These are phyloP conservation scores for Agriotes lineatus DNA, from an alignment of 2,888 invertebrate species.

Conservation along the genomic window DNA sequence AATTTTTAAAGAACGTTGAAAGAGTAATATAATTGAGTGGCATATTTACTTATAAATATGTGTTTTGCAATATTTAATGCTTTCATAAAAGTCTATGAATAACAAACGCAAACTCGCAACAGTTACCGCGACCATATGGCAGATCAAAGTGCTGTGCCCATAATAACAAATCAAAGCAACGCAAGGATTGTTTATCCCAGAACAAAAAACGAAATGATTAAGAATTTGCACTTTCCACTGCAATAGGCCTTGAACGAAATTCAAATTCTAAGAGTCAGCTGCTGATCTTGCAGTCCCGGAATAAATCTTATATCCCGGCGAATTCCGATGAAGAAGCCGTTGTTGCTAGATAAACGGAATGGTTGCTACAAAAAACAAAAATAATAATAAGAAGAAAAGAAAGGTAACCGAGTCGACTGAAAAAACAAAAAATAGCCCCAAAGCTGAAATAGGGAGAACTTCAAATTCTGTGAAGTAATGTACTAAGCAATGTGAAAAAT, in stretches of 20 bases:
- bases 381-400: background rate
- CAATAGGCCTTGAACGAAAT: slow-evolving; percentile 6
- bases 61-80: too few species aligned
- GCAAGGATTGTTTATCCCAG: too few species aligned
- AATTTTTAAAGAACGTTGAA: too few species aligned
- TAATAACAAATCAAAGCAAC: too few species aligned
- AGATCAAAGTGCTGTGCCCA: too few species aligned
- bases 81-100: too few species aligned
- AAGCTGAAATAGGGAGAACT: background rate
- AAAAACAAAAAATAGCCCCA: background rate
- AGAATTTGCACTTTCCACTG: background rate
- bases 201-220: background rate
- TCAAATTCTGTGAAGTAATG: background rate
- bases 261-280: background rate
- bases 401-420: background rate
- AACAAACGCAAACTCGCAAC: too few species aligned
- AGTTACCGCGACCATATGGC: too few species aligned
- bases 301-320: background rate
- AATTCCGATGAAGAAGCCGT: background rate
- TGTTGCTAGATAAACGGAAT: background rate
- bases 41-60: too few species aligned
- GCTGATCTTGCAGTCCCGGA: background rate
- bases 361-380: background rate
- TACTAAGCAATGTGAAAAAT: slow-evolving; percentile 3
- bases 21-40: too few species aligned